phyloP scores from a whole-genome alignment of 2,888 invertebrate genomes.

The Protophormia terraenovae region DNA sequence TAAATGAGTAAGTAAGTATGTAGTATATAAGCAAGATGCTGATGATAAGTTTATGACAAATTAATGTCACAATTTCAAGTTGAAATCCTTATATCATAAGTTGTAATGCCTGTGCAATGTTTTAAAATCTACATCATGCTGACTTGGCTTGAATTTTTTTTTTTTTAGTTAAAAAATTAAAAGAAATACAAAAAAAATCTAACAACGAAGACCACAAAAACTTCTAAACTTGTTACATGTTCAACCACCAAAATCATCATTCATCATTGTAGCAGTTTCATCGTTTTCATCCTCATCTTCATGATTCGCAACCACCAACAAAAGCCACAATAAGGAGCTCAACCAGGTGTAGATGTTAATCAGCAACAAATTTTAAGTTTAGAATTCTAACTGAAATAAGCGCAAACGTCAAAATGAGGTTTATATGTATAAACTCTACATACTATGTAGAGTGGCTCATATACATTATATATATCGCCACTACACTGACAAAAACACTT shows the following conservation, averaged over 20 bases:
- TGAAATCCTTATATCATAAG: neutral
- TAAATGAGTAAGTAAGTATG: neutral
- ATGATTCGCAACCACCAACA: neutral
- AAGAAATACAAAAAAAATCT: neutral
- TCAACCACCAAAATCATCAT: neutral
- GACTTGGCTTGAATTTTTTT: neutral
- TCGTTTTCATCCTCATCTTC: neutral
- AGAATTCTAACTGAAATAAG: neutral
- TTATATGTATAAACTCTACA: no score
- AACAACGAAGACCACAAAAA: neutral
- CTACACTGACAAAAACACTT: no score
- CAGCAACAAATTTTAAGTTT: neutral
- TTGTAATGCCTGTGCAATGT: neutral
- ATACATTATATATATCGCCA: no score
- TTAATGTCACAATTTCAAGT: constrained; percentile 28
- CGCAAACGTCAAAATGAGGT: neutral
- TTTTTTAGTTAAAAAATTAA: neutral
- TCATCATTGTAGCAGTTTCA: neutral
- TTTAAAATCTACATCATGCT: neutral
- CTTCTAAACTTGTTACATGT: constrained; percentile 2
- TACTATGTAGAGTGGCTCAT: no score
- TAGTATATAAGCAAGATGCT: neutral
- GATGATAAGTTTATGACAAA: constrained; percentile 42
- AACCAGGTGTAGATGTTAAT: neutral
- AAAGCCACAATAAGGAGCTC: neutral